A percentile compares a stretch with the other conserved stretches of the same genome.
Conservation (phyloP, 2,113 vertebrate genomes). For the Zingel zingel region DNA sequence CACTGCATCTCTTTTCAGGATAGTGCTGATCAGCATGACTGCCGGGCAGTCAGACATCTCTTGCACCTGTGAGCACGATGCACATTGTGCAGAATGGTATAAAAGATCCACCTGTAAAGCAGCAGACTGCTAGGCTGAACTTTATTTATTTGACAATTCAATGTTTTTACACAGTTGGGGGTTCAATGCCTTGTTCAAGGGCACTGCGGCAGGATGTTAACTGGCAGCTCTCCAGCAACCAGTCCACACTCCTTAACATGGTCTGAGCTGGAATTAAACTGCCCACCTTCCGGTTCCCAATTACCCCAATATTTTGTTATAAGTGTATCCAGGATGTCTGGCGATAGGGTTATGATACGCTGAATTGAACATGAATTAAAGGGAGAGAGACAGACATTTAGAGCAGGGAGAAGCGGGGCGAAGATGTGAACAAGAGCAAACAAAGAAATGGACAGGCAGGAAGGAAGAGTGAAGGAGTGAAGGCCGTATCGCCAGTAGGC, state of each 20-base stretch:
- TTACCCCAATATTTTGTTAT: no score
- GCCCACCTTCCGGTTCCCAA: no score
- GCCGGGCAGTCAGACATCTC: not conserved
- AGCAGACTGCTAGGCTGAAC: not conserved
- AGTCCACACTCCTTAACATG: no score
- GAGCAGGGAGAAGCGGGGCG: conserved; percentile 2
- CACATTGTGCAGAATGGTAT: not conserved
- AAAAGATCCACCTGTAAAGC: not conserved
- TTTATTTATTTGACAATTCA: not conserved
- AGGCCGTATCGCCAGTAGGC: conserved; percentile 56
- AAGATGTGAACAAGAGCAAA: conserved; percentile 47
- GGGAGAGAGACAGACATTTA: conserved; percentile 16
- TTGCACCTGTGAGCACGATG: not conserved
- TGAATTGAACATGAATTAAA: conserved; percentile 43
- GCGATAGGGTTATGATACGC: conserved; percentile 27
- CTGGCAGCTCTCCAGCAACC: no score
- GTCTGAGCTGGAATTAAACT: no score
- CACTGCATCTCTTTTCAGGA: not conserved
- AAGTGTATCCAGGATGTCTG: conserved; percentile 36
- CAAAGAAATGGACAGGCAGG: conserved; percentile 36
- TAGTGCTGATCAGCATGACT: not conserved
- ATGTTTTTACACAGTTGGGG: no score
- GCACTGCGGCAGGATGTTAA: no score
- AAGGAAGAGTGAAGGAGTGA: conserved; percentile 38
- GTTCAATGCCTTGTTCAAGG: no score